Conservation (phyloP, 64 coral and sea anemone genomes). For the Montipora capricornis region DNA sequence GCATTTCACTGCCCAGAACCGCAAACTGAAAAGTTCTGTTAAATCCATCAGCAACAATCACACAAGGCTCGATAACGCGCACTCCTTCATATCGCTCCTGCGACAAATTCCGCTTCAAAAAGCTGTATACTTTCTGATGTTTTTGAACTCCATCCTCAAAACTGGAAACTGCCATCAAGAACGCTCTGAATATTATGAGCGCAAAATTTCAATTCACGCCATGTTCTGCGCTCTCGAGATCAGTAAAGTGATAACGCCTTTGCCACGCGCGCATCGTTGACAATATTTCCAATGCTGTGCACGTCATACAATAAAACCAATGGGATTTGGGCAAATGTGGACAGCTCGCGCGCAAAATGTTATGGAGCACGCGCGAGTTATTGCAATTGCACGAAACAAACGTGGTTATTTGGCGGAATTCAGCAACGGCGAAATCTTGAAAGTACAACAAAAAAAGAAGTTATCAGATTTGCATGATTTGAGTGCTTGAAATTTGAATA, state of each 20-base stretch:
- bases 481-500: too few species aligned
- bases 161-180: slow-evolving; percentile 43
- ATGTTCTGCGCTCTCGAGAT: neutral
- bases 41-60: slow-evolving; percentile 83
- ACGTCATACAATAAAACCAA: slow-evolving; percentile 33
- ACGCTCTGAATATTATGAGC: neutral
- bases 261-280: slow-evolving; percentile 37
- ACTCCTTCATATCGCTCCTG: slow-evolving; percentile 93
- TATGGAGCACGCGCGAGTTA: neutral
- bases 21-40: slow-evolving; percentile 95
- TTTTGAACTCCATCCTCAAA: slow-evolving; percentile 84
- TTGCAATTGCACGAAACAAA: neutral
- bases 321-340: neutral
- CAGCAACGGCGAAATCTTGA: too few species aligned
- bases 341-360: neutral
- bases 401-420: too few species aligned
- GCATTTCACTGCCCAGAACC: slow-evolving; percentile 84
- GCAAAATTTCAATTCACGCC: neutral
- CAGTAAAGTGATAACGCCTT: neutral
- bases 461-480: too few species aligned
- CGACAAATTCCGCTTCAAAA: slow-evolving; percentile 88
- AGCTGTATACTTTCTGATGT: slow-evolving; percentile 97
- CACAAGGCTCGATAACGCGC: slow-evolving; percentile 92
- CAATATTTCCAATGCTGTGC: neutral
- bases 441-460: too few species aligned